Evolutionary conservation across 2,888 invertebrate genomes (phyloP).

Genomic region (Hypomecis atomaria): DNA sequence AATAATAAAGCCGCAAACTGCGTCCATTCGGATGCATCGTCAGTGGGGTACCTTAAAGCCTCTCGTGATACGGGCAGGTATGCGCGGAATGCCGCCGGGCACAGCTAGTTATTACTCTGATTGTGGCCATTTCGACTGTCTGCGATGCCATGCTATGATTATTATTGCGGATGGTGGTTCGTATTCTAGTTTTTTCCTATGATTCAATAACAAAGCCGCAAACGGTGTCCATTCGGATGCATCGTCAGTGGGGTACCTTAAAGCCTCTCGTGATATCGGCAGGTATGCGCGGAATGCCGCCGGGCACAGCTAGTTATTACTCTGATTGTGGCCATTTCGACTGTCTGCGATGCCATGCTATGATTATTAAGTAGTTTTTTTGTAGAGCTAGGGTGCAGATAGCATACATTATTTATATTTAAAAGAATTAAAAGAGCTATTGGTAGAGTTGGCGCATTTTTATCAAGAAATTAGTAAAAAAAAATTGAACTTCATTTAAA

Average conservation of each 20-base stretch:
- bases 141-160: constrained; percentile 20
- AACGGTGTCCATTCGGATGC: too few species aligned
- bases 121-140: constrained; percentile 33
- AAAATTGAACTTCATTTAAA: too few species aligned
- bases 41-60: constrained; percentile 14
- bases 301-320: constrained; percentile 46
- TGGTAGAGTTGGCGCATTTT: too few species aligned
- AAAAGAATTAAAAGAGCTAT: too few species aligned
- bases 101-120: constrained; percentile 42
- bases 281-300: constrained; percentile 57
- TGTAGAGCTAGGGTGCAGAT: not conserved
- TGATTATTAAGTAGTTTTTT: constrained; percentile 17
- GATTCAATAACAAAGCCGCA: too few species aligned
- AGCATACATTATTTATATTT: not conserved
- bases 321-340: constrained; percentile 28
- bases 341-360: constrained; percentile 33
- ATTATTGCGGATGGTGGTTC: too few species aligned
- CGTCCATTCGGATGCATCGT: too few species aligned
- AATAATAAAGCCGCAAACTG: too few species aligned
- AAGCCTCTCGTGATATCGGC: constrained; percentile 52
- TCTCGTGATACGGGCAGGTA: constrained; percentile 56
- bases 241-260: too few species aligned
- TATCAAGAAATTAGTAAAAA: too few species aligned
- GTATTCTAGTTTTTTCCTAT: too few species aligned
- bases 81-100: constrained; percentile 56